Conservation (phyloP, 2,888 invertebrate species). For the Mythimna lalbum region DNA sequence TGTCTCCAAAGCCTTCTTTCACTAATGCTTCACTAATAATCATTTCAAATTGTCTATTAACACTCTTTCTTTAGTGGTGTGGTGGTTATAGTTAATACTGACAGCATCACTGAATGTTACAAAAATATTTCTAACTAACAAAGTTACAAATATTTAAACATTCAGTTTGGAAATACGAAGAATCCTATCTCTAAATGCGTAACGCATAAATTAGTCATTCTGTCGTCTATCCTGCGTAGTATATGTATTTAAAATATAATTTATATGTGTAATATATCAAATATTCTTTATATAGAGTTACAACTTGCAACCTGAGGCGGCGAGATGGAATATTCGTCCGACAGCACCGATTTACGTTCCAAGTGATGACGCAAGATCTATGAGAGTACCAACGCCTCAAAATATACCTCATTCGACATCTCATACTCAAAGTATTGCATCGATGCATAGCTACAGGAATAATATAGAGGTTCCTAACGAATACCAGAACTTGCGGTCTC, state of each 20-base stretch:
- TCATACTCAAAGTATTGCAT: slow-evolving; percentile 89
- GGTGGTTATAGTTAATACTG: slow-evolving; percentile 81
- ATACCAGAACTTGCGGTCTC: slow-evolving; percentile 88
- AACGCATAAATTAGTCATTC: slow-evolving; percentile 72
- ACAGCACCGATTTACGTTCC: slow-evolving; percentile 89
- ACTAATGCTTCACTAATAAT: slow-evolving; percentile 83
- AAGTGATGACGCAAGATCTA: slow-evolving; percentile 82
- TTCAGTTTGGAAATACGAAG: slow-evolving; percentile 69
- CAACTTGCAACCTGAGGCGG: slow-evolving; percentile 87
- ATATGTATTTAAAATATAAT: slow-evolving; percentile 66
- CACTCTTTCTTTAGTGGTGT: slow-evolving; percentile 85
- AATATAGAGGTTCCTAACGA: slow-evolving; percentile 88
- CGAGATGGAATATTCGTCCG: slow-evolving; percentile 87
- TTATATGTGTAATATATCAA: slow-evolving; percentile 66
- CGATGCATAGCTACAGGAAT: slow-evolving; percentile 89
- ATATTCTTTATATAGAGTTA: slow-evolving; percentile 81
- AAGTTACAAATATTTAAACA: slow-evolving; percentile 70
- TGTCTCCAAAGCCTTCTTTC: slow-evolving; percentile 67
- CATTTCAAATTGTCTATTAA: slow-evolving; percentile 72
- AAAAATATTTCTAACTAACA: slow-evolving; percentile 67
- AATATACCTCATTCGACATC: slow-evolving; percentile 87
- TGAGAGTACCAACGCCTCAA: slow-evolving; percentile 83
- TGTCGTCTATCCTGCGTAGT: slow-evolving; percentile 63
- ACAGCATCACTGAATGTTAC: slow-evolving; percentile 69
- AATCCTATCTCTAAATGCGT: slow-evolving; percentile 89